Base-by-base conservation (phyloP, 2,113 vertebrate genomes). In the Melanocharis versteri region DNA sequence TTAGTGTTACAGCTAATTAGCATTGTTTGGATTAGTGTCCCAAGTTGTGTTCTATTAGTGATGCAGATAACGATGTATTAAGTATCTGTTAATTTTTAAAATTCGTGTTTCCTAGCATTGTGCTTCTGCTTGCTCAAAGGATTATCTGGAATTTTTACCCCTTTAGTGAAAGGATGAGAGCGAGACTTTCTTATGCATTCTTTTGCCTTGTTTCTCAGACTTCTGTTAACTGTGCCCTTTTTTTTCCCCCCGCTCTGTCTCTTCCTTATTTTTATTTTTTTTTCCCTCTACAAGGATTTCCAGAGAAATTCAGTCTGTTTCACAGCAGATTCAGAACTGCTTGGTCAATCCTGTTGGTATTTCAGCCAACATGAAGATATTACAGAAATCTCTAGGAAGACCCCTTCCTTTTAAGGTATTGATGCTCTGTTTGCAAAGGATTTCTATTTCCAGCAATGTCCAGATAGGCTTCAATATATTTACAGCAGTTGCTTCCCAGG, bases 321-420 rank as follows among this genome's bases (percentile, higher is more conserved):
- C 98, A 35, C 96, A 98, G 81, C 98, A 98, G 47, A 99, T 99
- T 96, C 98, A 99, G 96, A 98, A 93, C 40, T 98, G 98, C 50
- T 96, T 99, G 65, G 98, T 98, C 62, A 98, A 92, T 73, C 98
- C 98, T 0, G 87, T 96, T 70, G 97, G 97, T 65, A 77, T 97
- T 78, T 98, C 98, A 65, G 83, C 96, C 13, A 98, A 97, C 71
- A 85, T 99, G 83, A 99, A 99, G 95, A 98, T 97, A 89, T 93
- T 99, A 51, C 99, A 99, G 97, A 99, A 99, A 79, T 98, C 97
- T 42, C 94, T 99, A 45, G 99, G 99, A 81, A 99, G 98, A 96
- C 98, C 99, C 2, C 98, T 99, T 92, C 99, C 99, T 22, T 99
- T 99, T 96, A 99, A 99, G 99, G 99, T 99, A 97, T 20, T 8